phyloP scores from a whole-genome alignment of 1,140 invertebrate species.

The Nomia melanderi region DNA sequence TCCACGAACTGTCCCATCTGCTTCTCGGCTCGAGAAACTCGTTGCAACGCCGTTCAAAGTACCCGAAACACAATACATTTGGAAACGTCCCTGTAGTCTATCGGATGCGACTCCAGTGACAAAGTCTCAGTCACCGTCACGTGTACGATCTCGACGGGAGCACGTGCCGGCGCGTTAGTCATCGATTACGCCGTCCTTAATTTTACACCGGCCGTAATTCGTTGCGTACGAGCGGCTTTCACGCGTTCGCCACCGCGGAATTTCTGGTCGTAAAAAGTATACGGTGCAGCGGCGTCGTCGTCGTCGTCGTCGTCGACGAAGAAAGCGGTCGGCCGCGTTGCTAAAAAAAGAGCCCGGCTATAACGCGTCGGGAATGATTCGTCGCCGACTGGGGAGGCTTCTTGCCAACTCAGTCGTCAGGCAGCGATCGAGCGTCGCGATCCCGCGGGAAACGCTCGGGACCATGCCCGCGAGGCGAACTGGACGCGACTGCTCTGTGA shows the following conservation, averaged over 20 bases:
- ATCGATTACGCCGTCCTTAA: slow-evolving; percentile 27
- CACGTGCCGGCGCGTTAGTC: slow-evolving; percentile 22
- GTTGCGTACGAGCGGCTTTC: background rate
- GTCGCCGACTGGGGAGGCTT: slow-evolving; percentile 15
- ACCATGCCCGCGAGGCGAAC: background rate
- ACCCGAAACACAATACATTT: no score
- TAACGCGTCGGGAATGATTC: background rate
- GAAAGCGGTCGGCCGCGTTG: slow-evolving; percentile 13
- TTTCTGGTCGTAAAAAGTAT: background rate
- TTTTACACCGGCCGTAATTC: background rate
- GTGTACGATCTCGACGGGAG: background rate
- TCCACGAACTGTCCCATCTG: no score
- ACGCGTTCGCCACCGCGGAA: no score
- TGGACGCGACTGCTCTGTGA: background rate
- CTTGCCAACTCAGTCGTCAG: slow-evolving; percentile 18
- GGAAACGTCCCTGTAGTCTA: no score
- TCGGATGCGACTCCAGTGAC: no score
- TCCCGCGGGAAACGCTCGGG: background rate
- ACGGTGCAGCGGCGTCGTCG: background rate
- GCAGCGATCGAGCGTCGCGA: background rate
- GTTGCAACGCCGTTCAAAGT: no score
- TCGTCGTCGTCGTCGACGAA: background rate
- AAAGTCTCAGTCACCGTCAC: background rate
- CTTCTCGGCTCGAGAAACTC: no score
- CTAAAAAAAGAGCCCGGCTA: slow-evolving; percentile 44